Evolutionary conservation across 2,113 vertebrate species (phyloP).

Genomic region (Cryptotis parvus): DNA sequence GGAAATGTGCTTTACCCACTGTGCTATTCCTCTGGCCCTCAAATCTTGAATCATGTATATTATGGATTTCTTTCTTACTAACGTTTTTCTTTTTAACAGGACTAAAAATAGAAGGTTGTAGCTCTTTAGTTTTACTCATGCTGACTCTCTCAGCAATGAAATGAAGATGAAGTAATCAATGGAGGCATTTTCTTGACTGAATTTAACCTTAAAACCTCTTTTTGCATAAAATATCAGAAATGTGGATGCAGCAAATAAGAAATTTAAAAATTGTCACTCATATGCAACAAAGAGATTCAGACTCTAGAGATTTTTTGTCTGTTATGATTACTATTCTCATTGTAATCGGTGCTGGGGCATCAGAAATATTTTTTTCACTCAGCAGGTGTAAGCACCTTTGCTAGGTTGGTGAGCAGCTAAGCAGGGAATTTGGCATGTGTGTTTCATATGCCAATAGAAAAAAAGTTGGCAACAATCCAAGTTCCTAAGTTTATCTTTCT

Average conservation of each 20-base stretch:
- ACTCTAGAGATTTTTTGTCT: slow-evolving; percentile 27
- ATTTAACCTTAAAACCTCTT: no score
- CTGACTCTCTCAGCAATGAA: no score
- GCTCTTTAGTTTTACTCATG: no score
- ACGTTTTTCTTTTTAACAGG: no score
- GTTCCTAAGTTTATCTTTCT: slow-evolving; percentile 48
- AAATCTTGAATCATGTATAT: no score
- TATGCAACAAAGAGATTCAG: slow-evolving; percentile 12
- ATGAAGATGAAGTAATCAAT: no score
- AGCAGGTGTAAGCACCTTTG: slow-evolving; percentile 86
- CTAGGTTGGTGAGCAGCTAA: slow-evolving; percentile 66
- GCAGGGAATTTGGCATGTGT: slow-evolving; percentile 3
- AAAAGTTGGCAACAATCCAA: slow-evolving; percentile 25
- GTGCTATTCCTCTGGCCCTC: no score
- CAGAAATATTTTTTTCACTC: slow-evolving; percentile 58
- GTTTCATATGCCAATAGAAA: slow-evolving; percentile 42
- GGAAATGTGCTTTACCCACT: no score
- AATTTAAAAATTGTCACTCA: not conserved
- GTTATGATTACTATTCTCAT: not conserved
- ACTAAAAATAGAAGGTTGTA: no score
- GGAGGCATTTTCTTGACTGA: no score
- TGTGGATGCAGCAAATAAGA: slow-evolving; percentile 24
- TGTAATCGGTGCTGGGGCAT: not conserved
- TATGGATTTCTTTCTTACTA: no score
- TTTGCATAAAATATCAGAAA: not conserved